Evolutionary conservation across 2,888 invertebrate species (phyloP), one percentile per base, ranked within the genome.

Genomic region (Andricus quercusramuli): DNA sequence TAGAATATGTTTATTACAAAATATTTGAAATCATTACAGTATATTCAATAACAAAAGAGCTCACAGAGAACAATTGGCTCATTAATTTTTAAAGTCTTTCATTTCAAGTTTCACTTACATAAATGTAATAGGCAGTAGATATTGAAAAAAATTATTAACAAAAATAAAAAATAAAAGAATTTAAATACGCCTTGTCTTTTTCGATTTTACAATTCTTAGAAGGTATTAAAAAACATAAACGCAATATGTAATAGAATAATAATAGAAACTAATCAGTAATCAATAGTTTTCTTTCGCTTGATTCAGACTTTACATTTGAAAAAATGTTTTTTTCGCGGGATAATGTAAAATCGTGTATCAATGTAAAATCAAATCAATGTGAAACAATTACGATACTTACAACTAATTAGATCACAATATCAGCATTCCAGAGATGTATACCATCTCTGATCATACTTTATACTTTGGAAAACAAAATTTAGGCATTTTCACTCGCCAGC

Each of bases 1-100:
- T 86, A 88, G 87, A 90, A 88, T 88, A 85, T 88, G 81, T 90
- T 91, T 91, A 90, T 91, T 91, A 91, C 87, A 91, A 91, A 91
- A 91, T 91, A 90, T 86, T 86, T 85, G 80, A 86, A 86, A 82
- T 86, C 84, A 32, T 56, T 56, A 56, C 56, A 56, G 2, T 74
- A 83, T 86, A 83, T 85, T 79, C 79, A 29, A 59, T 79, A 79
- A 64, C 22, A 66, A 62, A 78, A 66, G 47, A 66, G 78, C 29
- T 66, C 25, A 66, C 8, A n/a, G 32, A 51, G 9, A 6, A 78
- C 13, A 51, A 47, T 64, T 62, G 41, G 64, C 62, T 77, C 64
- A 29, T 64, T 37, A 77, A 22, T 77, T 77, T 25, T 22, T 25
- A 29, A 66, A 77, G 64, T 64, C 77, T 62, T 64, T 77, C n/a